These are phyloP conservation scores for Flexamia atlantica DNA, from an alignment of 2,888 invertebrate genomes.

Conservation along the genomic window DNA sequence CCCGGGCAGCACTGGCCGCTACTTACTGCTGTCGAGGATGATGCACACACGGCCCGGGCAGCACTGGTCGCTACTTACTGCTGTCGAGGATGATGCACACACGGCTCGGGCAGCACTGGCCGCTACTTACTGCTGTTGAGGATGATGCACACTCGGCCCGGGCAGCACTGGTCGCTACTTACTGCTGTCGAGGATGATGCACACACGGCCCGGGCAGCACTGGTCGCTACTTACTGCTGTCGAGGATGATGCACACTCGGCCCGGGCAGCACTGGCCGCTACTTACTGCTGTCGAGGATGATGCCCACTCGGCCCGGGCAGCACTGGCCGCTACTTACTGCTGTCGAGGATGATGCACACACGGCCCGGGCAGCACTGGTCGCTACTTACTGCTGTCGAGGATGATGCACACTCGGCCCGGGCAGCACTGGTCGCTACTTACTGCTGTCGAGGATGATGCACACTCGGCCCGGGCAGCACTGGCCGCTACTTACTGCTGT, in stretches of 20 bases:
- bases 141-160: too few relatives aligned
- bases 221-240: too few relatives aligned
- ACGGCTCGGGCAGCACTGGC: slow-evolving; percentile 71
- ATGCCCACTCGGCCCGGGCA: slow-evolving; percentile 69
- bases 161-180: too few relatives aligned
- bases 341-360: slow-evolving; percentile 85
- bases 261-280: slow-evolving; percentile 69
- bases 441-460: too few relatives aligned
- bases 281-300: too few relatives aligned
- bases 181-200: too few relatives aligned
- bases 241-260: too few relatives aligned
- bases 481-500: too few relatives aligned
- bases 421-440: slow-evolving; percentile 92
- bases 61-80: slow-evolving; percentile 91
- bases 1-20: slow-evolving; percentile 87
- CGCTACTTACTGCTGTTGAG: too few relatives aligned
- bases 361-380: slow-evolving; percentile 90
- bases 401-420: slow-evolving; percentile 86
- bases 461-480: slow-evolving; percentile 86
- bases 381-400: slow-evolving; percentile 80
- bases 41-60: slow-evolving; percentile 77
- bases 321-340: slow-evolving; percentile 74
- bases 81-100: slow-evolving; percentile 85
- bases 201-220: too few relatives aligned
- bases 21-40: too few relatives aligned